Evolutionary conservation across 2,888 invertebrate genomes (phyloP).

Genomic region (Apodemia duryi): DNA sequence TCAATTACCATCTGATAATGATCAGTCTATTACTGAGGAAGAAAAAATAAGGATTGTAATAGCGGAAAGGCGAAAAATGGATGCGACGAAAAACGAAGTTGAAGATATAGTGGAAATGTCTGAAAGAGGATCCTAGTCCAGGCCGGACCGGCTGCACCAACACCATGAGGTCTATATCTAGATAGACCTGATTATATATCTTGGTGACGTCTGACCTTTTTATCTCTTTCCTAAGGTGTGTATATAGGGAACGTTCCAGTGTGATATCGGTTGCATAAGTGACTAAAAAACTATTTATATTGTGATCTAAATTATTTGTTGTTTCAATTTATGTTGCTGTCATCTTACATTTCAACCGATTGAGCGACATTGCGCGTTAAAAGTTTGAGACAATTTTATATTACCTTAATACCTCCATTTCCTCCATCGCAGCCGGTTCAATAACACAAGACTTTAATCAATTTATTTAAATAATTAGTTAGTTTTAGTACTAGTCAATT

Average conservation of each 20-base stretch:
- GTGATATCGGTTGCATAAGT: conserved; percentile 64
- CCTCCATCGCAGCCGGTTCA: conserved; percentile 71
- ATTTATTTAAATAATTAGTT: conserved; percentile 57
- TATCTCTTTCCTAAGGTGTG: conserved; percentile 42
- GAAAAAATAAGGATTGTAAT: conserved; percentile 81
- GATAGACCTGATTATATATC: conserved; percentile 33
- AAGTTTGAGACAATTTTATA: conserved; percentile 29
- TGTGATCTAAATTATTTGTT: conserved; percentile 23
- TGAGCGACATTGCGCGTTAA: conserved; percentile 33
- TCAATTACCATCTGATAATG: conserved; percentile 45
- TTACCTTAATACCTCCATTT: conserved; percentile 29
- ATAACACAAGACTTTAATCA: conserved; percentile 65
- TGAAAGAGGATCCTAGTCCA: conserved; percentile 73
- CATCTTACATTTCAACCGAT: conserved; percentile 47
- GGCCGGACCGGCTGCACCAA: conserved; percentile 75
- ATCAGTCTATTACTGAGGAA: conserved; percentile 58
- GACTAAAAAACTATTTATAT: conserved; percentile 33
- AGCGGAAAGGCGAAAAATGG: conserved; percentile 80
- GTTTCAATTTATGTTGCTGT: conserved; percentile 39
- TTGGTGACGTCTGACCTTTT: conserved; percentile 37
- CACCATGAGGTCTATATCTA: conserved; percentile 76
- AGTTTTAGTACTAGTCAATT: conserved; percentile 76
- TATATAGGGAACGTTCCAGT: conserved; percentile 54
- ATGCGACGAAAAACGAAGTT: conserved; percentile 58
- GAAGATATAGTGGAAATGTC: conserved; percentile 63